A percentile compares a stretch with the other conserved stretches of the same genome.
phyloP scores from a whole-genome alignment of 2,797 vertebrate species.

The Ispidina picta region DNA sequence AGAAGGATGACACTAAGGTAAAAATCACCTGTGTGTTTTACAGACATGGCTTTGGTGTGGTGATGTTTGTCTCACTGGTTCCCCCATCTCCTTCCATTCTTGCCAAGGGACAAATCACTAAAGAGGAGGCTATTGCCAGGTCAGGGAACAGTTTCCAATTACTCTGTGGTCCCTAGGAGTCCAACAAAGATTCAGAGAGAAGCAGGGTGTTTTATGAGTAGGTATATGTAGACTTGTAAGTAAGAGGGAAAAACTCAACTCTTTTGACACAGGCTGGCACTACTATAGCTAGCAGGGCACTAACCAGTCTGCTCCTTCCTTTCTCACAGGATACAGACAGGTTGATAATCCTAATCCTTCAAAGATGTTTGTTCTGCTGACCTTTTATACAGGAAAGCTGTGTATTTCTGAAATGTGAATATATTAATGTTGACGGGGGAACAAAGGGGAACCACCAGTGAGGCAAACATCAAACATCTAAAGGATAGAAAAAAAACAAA shows the following conservation, averaged over 20 bases:
- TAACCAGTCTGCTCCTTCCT: not conserved
- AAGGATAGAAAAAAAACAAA: not conserved
- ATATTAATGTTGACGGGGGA: not conserved
- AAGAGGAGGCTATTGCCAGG: not conserved
- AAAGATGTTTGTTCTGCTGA: not conserved
- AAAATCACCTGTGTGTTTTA: not conserved
- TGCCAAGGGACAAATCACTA: conserved; percentile 11
- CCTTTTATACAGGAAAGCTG: not conserved
- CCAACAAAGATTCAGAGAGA: not conserved
- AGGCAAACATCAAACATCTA: not conserved
- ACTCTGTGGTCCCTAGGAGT: not conserved
- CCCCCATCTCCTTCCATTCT: not conserved
- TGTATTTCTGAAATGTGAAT: not conserved
- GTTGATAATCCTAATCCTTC: not conserved
- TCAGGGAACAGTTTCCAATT: not conserved
- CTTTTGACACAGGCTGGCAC: not conserved
- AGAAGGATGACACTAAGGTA: not conserved
- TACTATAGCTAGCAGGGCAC: not conserved
- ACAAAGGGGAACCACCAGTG: too few relatives aligned
- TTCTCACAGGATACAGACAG: not conserved
- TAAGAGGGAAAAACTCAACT: not conserved
- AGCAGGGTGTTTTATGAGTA: not conserved
- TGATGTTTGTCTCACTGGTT: not conserved
- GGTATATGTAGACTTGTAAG: not conserved
- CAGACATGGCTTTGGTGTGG: not conserved